Conservation (phyloP, 2,113 vertebrate genomes). For the Coptodon rendalli region DNA sequence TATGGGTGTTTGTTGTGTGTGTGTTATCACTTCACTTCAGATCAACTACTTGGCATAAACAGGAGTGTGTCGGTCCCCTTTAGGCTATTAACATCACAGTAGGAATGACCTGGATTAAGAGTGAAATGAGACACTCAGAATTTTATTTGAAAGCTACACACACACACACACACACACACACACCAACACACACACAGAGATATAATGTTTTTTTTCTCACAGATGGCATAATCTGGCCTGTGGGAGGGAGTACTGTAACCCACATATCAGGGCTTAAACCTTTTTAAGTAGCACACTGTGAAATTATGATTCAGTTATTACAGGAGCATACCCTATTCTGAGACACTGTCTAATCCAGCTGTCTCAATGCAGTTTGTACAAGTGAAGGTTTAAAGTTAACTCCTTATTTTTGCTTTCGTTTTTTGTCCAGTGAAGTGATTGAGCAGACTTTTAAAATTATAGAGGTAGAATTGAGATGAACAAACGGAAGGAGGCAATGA, state of each 20-base stretch:
- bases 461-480: neutral
- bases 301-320: neutral
- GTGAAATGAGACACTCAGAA: conserved; percentile 16
- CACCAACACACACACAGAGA: neutral
- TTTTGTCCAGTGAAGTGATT: neutral
- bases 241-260: conserved; percentile 36
- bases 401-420: neutral
- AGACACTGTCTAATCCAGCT: neutral
- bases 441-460: too few species aligned
- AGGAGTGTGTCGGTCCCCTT: neutral
- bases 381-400: neutral
- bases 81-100: neutral
- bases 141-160: conserved; percentile 29
- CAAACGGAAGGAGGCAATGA: neutral
- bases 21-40: neutral
- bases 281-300: conserved; percentile 15
- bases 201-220: conserved; percentile 10
- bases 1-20: neutral
- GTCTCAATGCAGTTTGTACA: neutral
- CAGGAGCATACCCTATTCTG: neutral
- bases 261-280: conserved; percentile 57
- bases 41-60: neutral
- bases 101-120: conserved; percentile 27
- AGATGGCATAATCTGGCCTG: conserved; percentile 57
- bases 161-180: neutral